Conservation (phyloP, 2,113 vertebrate species). For the Oreocharis arfaki region DNA sequence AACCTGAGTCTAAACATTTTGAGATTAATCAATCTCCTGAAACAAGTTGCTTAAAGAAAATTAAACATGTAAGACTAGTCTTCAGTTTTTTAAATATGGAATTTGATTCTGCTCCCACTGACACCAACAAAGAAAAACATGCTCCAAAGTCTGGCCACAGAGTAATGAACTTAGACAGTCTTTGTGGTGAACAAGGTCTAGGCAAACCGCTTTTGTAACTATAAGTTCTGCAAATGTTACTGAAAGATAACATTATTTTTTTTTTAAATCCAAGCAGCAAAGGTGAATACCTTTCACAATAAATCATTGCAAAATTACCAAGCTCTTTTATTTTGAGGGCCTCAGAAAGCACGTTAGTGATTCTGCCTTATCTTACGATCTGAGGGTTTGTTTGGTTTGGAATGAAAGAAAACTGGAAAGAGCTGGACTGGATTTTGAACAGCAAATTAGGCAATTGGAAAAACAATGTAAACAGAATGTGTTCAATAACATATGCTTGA, state of each 20-base stretch:
- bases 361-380: slow-evolving; percentile 38
- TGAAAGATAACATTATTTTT: slow-evolving; percentile 27
- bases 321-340: slow-evolving; percentile 19
- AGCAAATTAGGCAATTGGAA: slow-evolving; percentile 44
- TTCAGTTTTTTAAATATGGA: neutral
- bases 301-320: slow-evolving; percentile 55
- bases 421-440: slow-evolving; percentile 54
- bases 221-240: slow-evolving; percentile 41
- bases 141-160: neutral
- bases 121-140: neutral
- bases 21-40: neutral
- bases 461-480: neutral
- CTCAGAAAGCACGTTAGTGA: neutral
- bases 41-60: neutral
- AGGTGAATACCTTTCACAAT: slow-evolving; percentile 57
- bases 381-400: slow-evolving; percentile 42
- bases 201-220: slow-evolving; percentile 41
- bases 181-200: neutral
- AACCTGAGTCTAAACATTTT: neutral
- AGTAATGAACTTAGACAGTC: neutral
- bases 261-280: slow-evolving; percentile 39
- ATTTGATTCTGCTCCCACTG: neutral
- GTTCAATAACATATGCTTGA: neutral
- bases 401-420: slow-evolving; percentile 35
- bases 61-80: neutral